Evolutionary conservation across 2,888 invertebrate genomes (phyloP), one percentile per base, ranked within the genome.

Genomic region (Tachystola acroxantha): DNA sequence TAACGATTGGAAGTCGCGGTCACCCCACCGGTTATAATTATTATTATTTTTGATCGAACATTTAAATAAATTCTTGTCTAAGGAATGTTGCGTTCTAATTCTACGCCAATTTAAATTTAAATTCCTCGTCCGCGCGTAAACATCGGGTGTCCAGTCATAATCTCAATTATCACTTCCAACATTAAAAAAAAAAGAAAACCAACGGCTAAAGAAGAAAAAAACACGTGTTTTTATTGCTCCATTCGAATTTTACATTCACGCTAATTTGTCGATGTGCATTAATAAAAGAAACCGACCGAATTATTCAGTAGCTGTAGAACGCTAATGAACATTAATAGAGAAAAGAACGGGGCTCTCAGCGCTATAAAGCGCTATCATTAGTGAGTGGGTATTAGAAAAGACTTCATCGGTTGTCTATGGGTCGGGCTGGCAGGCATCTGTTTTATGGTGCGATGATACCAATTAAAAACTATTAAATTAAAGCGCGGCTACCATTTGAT

Each of bases 381-480:
- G 48, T 47, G 69, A 67, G 65, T 65, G 67, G 65, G 65, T 71
- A 64, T 69, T 72, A 75, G 76, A 73, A 76, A 70, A 78, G 69
- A 73, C 72, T 76, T 72, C 69, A 74, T 76, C 68, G 63, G 55
- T 69, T 72, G 69, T 69, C 79, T 76, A 71, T 73, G 65, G 58
- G 29, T 20, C 39, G 41, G 60, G 16, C 16, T 4, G 16, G 3
- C 16, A 6, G 16, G 68, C 78, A 78, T 75, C 78, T 73, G 77
- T 67, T 82, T 80, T 78, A 80, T 65, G 64, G 64, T 54, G 64
- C 74, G 75, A 78, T 82, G 67, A 79, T 71, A 75, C 82, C 85
- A 85, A 85, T 85, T 85, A 85, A 85, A 84, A 84, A 74, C 79
- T 78, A 82, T 84, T 80, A 82, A 80, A 82, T 77, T 65, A 68